Percentiles rank a stretch among this genome's conserved stretches.
Conservation (phyloP, 2,113 vertebrate genomes). For the Astur gentilis region DNA sequence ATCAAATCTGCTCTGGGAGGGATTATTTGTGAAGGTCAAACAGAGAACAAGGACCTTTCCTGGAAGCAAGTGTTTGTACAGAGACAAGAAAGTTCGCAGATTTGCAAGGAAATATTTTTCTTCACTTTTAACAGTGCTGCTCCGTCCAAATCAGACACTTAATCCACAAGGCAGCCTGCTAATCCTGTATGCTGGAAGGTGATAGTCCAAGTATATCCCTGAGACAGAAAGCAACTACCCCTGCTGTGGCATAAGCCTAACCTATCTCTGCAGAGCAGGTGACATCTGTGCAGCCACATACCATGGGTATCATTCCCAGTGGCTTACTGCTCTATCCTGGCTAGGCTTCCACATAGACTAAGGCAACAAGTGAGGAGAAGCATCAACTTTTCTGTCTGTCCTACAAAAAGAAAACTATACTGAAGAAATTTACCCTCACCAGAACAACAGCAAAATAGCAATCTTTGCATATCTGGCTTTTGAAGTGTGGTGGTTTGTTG, state of each 20-base stretch:
- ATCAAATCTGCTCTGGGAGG: neutral
- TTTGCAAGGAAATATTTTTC: neutral
- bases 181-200: neutral
- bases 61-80: neutral
- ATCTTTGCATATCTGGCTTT: neutral
- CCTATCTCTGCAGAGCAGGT: neutral
- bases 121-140: neutral
- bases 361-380: no score
- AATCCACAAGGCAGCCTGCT: neutral
- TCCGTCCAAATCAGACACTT: neutral
- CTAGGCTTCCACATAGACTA: neutral
- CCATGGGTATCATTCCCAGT: rapidly evolving
- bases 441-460: neutral
- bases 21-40: neutral
- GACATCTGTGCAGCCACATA: neutral
- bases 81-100: neutral
- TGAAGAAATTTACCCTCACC: neutral
- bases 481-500: no score
- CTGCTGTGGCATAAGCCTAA: neutral
- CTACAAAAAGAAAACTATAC: neutral
- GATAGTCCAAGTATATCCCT: neutral
- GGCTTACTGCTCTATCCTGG: neutral
- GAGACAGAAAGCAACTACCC: no score
- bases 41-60: neutral
- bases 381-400: neutral